Conservation (phyloP, 2,113 vertebrate species). For the Mus pahari region DNA sequence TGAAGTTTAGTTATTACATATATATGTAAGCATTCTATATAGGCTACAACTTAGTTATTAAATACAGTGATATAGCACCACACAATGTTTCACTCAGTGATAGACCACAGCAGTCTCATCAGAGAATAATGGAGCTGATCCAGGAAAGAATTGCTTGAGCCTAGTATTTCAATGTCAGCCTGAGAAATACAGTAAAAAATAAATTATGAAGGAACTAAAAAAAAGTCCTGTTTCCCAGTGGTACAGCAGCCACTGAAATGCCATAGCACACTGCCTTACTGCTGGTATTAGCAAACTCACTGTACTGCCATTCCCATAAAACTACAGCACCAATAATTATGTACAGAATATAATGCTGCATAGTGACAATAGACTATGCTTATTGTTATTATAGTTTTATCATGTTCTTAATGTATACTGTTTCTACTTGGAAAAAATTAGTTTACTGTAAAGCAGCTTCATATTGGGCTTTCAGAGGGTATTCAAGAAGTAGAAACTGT, state of each 20-base stretch:
- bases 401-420: neutral
- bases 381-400: neutral
- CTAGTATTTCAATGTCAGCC: neutral
- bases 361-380: neutral
- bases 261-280: neutral
- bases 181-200: neutral
- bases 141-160: neutral
- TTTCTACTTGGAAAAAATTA: neutral
- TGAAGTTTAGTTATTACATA: neutral
- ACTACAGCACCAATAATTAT: neutral
- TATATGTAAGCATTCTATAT: neutral
- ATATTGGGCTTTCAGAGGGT: too few species aligned
- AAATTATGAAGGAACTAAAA: neutral
- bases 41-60: neutral
- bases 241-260: neutral
- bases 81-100: neutral
- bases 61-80: neutral
- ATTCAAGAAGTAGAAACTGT: neutral
- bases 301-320: too few species aligned
- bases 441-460: neutral
- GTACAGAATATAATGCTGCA: neutral
- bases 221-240: neutral
- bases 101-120: neutral
- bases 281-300: neutral
- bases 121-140: neutral